Evolutionary conservation across 1,140 invertebrate genomes (phyloP).

Genomic region (Forficula auricularia): DNA sequence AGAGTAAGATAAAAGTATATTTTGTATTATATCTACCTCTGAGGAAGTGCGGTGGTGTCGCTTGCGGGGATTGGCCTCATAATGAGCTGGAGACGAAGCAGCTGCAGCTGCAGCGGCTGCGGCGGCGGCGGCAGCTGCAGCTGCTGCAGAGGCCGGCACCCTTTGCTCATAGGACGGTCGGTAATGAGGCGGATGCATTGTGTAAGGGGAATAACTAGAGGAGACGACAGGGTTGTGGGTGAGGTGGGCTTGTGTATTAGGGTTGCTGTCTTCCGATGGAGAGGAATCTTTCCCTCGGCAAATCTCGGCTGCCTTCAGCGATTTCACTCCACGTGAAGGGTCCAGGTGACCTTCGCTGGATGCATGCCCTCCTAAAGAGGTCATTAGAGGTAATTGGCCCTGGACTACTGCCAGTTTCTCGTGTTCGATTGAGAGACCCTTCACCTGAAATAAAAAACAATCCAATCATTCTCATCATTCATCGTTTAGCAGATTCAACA

Average conservation of each 20-base stretch:
- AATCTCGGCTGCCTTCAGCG: constrained; percentile 15
- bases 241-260: constrained; percentile 3
- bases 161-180: constrained; percentile 15
- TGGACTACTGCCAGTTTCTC: constrained; percentile 51
- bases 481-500: not conserved
- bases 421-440: constrained; percentile 59
- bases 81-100: constrained; percentile 4
- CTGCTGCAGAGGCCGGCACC: constrained; percentile 7
- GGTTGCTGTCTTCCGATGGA: constrained; percentile 11
- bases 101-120: not conserved
- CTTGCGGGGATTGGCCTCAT: constrained; percentile 17
- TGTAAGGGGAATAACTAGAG: constrained; percentile 25
- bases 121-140: constrained; percentile 5
- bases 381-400: constrained; percentile 29
- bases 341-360: constrained; percentile 13
- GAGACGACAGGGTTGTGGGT: constrained; percentile 21
- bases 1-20: too few relatives aligned
- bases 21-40: too few relatives aligned
- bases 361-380: constrained; percentile 7
- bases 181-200: constrained; percentile 21
- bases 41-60: constrained; percentile 27
- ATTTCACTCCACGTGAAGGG: constrained; percentile 15
- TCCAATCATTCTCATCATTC: not conserved
- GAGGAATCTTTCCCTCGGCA: constrained; percentile 21
- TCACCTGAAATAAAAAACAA: constrained; percentile 37